A percentile compares a stretch with the other conserved stretches of the same genome.
Conservation (phyloP, 1,140 invertebrate genomes). For the Eupeodes corollae region DNA sequence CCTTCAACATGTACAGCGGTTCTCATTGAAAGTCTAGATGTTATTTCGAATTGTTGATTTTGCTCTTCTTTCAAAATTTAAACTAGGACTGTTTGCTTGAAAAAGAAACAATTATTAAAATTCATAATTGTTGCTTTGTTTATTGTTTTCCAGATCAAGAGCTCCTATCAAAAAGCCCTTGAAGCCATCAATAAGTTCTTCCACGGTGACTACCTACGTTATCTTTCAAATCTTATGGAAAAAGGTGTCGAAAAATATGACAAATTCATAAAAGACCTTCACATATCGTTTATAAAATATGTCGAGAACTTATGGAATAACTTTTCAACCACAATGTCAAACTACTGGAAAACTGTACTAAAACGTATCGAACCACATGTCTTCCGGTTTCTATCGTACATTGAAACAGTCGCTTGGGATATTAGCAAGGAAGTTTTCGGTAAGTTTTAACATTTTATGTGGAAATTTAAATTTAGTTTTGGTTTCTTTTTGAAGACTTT, state of each 20-base stretch:
- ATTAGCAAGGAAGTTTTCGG: slow-evolving; percentile 55
- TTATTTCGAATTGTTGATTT: too few relatives aligned
- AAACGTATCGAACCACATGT: slow-evolving; percentile 64
- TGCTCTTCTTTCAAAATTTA: too few relatives aligned
- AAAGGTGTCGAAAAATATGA: slow-evolving; percentile 62
- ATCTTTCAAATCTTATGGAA: slow-evolving; percentile 55
- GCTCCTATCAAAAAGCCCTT: slow-evolving; percentile 53
- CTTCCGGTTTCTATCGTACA: slow-evolving; percentile 59
- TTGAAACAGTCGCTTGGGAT: slow-evolving; percentile 59
- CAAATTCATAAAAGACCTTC: slow-evolving; percentile 61
- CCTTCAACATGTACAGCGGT: too few relatives aligned
- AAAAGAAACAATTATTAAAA: too few relatives aligned
- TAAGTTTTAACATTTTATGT: slow-evolving; percentile 13
- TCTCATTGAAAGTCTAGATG: too few relatives aligned
- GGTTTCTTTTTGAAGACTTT: slow-evolving; percentile 48
- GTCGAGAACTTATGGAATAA: slow-evolving; percentile 60
- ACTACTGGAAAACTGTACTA: slow-evolving; percentile 58
- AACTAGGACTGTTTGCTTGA: too few relatives aligned
- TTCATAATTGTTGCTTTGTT: too few relatives aligned
- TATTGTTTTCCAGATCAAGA: slow-evolving; percentile 47
- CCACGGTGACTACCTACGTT: slow-evolving; percentile 57
- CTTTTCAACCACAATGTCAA: slow-evolving; percentile 44
- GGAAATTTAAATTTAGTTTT: not conserved
- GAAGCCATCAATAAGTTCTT: slow-evolving; percentile 54
- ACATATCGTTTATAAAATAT: slow-evolving; percentile 62